Conservation (phyloP, 2,797 vertebrate genomes). For the Linurgus olivaceus region DNA sequence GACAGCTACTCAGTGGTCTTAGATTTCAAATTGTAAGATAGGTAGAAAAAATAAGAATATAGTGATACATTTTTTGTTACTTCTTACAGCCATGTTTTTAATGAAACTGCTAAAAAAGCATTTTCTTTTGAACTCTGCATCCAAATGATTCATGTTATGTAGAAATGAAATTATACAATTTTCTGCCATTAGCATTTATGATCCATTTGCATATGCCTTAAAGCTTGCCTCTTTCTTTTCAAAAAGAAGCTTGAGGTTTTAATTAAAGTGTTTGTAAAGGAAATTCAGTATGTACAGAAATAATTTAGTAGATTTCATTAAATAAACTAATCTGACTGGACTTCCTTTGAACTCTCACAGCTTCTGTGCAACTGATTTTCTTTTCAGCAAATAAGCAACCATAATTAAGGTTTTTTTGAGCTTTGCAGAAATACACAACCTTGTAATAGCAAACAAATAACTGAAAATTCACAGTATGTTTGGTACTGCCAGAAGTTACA, state of each 20-base stretch:
- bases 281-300: background rate
- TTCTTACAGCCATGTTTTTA: background rate
- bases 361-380: background rate
- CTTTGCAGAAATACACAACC: background rate
- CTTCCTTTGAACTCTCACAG: background rate
- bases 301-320: background rate
- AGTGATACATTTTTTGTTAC: background rate
- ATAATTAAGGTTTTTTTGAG: background rate
- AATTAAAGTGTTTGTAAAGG: background rate
- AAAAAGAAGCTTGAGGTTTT: background rate
- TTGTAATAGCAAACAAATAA: background rate
- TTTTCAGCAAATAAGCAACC: background rate
- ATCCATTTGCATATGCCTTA: background rate
- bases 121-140: background rate
- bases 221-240: background rate
- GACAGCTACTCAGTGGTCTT: background rate
- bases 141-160: background rate
- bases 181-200: background rate
- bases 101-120: background rate
- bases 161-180: background rate
- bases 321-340: background rate
- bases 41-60: background rate
- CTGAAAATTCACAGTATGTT: background rate
- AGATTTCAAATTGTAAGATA: background rate
- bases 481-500: background rate